phyloP scores from a whole-genome alignment of 2,797 vertebrate species.

The Gymnothorax reevesii region DNA sequence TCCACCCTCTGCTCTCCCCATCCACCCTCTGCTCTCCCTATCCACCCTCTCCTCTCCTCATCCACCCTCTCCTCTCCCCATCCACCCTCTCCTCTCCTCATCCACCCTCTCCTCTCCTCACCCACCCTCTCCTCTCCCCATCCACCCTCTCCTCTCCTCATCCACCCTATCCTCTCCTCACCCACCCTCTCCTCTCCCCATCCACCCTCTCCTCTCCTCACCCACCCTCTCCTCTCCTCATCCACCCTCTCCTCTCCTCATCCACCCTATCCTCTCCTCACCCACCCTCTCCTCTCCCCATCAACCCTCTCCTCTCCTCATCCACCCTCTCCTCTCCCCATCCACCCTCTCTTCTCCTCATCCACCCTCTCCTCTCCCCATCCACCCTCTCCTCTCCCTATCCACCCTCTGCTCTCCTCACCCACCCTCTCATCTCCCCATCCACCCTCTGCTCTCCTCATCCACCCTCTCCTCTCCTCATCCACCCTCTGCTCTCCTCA shows the following conservation, averaged over 20 bases:
- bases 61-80: background rate
- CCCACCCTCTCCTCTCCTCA: background rate
- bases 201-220: background rate
- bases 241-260: too few relatives aligned
- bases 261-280: background rate
- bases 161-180: background rate
- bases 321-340: background rate
- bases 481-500: too few relatives aligned
- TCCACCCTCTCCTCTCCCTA: conserved; percentile 3
- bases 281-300: background rate
- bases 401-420: background rate
- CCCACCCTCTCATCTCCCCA: background rate
- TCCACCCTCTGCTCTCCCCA: background rate
- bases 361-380: too few relatives aligned
- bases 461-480: too few relatives aligned
- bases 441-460: background rate
- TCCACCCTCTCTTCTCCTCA: background rate
- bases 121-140: background rate
- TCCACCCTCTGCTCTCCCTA: background rate
- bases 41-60: background rate
- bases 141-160: background rate
- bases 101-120: background rate
- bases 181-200: background rate
- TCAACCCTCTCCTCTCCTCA: background rate
- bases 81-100: too few relatives aligned